Evolutionary conservation across 2,888 invertebrate species (phyloP).

Genomic region (Meliscaeva auricollis): DNA sequence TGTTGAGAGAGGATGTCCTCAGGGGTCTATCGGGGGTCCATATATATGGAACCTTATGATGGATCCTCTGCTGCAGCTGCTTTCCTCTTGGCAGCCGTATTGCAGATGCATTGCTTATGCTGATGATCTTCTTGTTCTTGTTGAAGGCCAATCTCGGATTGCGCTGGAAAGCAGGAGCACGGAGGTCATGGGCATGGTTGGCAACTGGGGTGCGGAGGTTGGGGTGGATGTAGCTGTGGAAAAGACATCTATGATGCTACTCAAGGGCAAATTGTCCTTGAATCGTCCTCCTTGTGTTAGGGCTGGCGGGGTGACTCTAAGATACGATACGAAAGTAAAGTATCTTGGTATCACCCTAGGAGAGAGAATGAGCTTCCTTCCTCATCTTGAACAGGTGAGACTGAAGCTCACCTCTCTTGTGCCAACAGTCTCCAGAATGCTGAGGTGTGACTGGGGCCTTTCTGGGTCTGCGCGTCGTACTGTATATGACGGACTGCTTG

Average conservation of each 20-base stretch:
- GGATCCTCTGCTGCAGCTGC: conserved; percentile 12
- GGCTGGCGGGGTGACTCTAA: conserved; percentile 4
- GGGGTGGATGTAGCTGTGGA: conserved; percentile 33
- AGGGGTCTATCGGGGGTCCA: conserved; percentile 69
- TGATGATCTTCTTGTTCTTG: conserved; percentile 48
- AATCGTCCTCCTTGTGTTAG: neutral
- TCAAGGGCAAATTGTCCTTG: conserved; percentile 53
- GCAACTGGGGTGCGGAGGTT: conserved; percentile 54
- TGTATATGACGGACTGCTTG: neutral
- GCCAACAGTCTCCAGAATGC: neutral
- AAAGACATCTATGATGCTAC: conserved; percentile 55
- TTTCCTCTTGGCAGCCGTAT: neutral
- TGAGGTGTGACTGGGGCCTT: neutral
- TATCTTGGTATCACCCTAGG: conserved; percentile 8
- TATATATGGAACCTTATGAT: conserved; percentile 74
- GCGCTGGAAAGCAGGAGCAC: conserved; percentile 8
- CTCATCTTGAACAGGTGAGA: neutral
- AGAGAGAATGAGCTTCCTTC: neutral
- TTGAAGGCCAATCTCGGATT: conserved; percentile 30
- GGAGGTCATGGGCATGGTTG: conserved; percentile 7
- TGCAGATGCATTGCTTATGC: neutral
- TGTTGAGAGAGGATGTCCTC: conserved; percentile 58
- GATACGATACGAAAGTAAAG: conserved; percentile 28
- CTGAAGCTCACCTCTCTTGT: neutral
- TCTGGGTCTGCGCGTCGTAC: neutral